Evolutionary conservation across 2,888 invertebrate genomes (phyloP), one percentile per base, ranked within the genome.

Genomic region (Drosophila silvestris): DNA sequence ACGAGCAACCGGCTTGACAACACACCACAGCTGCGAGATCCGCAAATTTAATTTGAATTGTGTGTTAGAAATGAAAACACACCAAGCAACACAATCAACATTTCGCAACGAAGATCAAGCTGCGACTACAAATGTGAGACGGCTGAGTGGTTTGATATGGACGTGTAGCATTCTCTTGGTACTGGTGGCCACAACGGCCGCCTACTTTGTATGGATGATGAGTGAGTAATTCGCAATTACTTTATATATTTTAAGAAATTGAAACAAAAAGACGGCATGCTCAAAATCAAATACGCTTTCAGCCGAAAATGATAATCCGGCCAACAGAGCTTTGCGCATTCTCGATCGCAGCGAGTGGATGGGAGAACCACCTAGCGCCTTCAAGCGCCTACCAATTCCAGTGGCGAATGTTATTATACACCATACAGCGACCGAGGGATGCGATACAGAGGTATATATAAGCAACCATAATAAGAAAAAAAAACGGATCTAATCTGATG

Each of bases 341-440:
- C 75, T 88, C 33, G 83, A 89, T 69, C 89, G 89, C 68, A 89
- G 85, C 52, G 88, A 89, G 37, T 88, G 88, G 88, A 69, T 77
- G 41, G 88, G 85, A 70, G 88, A 89, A 77, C 89, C 88, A 62
- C 83, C 88, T 1, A 82, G 50, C 30, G 60, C 50, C 10, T 66
- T 71, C 6, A 47, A 54, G 7, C 73, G 35, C 3, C 70, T 88
- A 3, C 54, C 52, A 2, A 61, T 74, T 7, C 89, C 88, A 3
- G 74, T 89, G 1, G 57, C 74, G 1, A 77, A 83, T 61, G 85
- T 88, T 9, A 79, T 88, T 22, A 89, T 88, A 12, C 77, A 75
- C 62, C 89, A 88, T n/a, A 88, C 88, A 2, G 88, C 88, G 10
- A 83, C 83, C 1, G 88, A 85, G 58, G 81, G 76, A 12, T 88